Base-by-base conservation (phyloP, 64 coral and sea anemone species). In the Porites australiensis region DNA sequence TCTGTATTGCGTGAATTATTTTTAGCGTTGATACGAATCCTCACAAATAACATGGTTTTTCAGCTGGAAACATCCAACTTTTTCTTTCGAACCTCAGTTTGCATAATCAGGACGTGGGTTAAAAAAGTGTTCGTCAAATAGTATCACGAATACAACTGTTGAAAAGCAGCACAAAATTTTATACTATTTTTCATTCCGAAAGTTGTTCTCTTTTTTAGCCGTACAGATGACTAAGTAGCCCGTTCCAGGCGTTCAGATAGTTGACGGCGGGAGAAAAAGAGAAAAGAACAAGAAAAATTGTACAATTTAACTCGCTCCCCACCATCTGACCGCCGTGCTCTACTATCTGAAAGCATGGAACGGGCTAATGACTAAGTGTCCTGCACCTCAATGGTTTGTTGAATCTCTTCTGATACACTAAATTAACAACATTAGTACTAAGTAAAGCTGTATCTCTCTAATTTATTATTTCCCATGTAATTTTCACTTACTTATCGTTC, bases 401-500 rank as follows among this genome's bases (percentile, higher is more conserved):
- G 65, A 68, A 68, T 68, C 65, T 68, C 65, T 18, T 68, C 65
- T n/a, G 65, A 15, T 68, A 68, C 65, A 68, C 65, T 68, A 68
- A 68, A 37, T 68, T 68, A 68, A 68, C 22, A 68, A 21, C 22
- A 68, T 15, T 68, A 68, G n/a, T 21, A 68, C 16, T 21, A 68
- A 68, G 65, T 68, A 21, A 68, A 68, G 65, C 65, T 68, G 22
- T 21, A 68, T 68, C 65, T 68, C 65, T 68, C 65, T 23, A 68
- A 68, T 68, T 68, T 16, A 68, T 68, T 68, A 68, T 68, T 68
- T 68, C 65, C 5, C 74, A 77, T 18, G 13, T 77, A 79, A 58
- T 15, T 58, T 49, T 79, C n/a, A 79, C 77, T 79, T 79, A 79
- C 77, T 79, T 58, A 10, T 58, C 19, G 51, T 79, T 79, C 21